A percentile compares a stretch with the other conserved stretches of the same genome.
Conservation (phyloP, 2,797 vertebrate species). For the Eleutherodactylus coqui region DNA sequence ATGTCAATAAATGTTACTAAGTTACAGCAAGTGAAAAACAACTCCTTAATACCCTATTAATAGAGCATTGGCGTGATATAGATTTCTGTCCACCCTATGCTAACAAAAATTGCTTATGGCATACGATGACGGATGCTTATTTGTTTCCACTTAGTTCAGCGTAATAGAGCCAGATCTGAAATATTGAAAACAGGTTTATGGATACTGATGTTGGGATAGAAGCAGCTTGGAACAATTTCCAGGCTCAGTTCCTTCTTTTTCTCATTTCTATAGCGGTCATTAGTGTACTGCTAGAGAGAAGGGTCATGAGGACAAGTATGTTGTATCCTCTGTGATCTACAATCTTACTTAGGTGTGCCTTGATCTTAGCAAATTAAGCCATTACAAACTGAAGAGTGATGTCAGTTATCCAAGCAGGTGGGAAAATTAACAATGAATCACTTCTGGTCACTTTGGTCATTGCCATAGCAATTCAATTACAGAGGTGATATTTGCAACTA, state of each 20-base stretch:
- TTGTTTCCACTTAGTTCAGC: slow-evolving; percentile 73
- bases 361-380: background rate
- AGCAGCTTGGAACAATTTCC: slow-evolving; percentile 31
- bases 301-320: background rate
- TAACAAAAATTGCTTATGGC: slow-evolving; percentile 74
- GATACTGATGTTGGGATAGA: slow-evolving; percentile 34
- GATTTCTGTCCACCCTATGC: slow-evolving; percentile 77
- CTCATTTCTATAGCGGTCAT: background rate
- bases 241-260: slow-evolving; percentile 20
- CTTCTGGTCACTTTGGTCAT: background rate
- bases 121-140: slow-evolving; percentile 74
- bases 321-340: background rate
- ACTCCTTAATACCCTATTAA: slow-evolving; percentile 74
- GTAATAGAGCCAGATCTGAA: slow-evolving; percentile 73
- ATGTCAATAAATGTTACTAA: slow-evolving; percentile 55
- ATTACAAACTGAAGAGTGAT: background rate
- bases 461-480: background rate
- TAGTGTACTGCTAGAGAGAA: background rate
- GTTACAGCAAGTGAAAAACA: slow-evolving; percentile 64
- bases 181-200: slow-evolving; percentile 70
- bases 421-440: background rate
- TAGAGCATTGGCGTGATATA: slow-evolving; percentile 72
- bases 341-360: background rate
- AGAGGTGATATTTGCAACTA: background rate
- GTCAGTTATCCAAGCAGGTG: background rate